Conservation (phyloP, 1,140 invertebrate genomes). For the Trichonephila inaurata region DNA sequence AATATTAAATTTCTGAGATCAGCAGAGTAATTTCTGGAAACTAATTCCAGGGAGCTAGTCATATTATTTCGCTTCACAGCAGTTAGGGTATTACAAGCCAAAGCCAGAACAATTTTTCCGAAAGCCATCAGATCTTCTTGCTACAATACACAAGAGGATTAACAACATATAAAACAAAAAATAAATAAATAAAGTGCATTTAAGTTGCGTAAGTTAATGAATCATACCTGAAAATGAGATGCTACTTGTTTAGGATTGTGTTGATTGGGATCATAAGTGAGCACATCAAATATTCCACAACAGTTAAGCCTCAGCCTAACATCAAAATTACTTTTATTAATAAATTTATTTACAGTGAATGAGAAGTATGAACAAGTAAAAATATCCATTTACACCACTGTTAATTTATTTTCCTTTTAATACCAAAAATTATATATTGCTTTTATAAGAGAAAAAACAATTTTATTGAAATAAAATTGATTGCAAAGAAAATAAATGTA, state of each 20-base stretch:
- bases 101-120: conserved; percentile 93
- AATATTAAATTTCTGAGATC: conserved; percentile 97
- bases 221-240: conserved; percentile 86
- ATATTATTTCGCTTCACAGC: conserved; percentile 90
- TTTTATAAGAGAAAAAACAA: no score
- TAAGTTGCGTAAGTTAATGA: conserved; percentile 23
- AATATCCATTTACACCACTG: no score
- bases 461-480: no score
- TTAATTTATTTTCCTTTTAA: no score
- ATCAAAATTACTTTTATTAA: conserved; percentile 27
- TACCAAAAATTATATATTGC: no score
- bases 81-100: conserved; percentile 94
- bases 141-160: conserved; percentile 77
- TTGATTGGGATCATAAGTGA: conserved; percentile 87
- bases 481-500: no score
- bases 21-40: conserved; percentile 91
- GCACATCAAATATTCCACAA: conserved; percentile 90
- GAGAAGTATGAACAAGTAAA: not conserved
- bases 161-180: conserved; percentile 48
- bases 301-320: conserved; percentile 88
- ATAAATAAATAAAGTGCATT: conserved; percentile 79
- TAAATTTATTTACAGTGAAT: not conserved
- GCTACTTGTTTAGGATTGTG: conserved; percentile 86
- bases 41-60: conserved; percentile 89
- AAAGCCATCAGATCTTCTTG: conserved; percentile 96